Percentiles rank a stretch among this genome's conserved stretches.
phyloP scores from a whole-genome alignment of 1,140 invertebrate species.

The Dendroctonus ponderosae region DNA sequence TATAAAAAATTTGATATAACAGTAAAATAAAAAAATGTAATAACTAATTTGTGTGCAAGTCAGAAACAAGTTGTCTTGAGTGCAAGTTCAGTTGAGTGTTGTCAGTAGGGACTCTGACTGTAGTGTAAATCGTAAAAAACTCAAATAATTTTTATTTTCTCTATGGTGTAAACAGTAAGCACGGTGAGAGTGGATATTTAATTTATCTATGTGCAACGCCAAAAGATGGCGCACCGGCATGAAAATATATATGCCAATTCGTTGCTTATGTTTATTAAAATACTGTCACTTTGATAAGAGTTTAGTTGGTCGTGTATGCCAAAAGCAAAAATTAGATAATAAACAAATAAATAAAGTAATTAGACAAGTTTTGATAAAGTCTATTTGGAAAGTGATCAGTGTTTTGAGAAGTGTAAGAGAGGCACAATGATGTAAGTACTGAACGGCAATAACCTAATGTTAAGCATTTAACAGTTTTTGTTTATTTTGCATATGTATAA shows the following conservation, averaged over 20 bases:
- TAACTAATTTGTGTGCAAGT: no score
- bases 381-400: conserved; percentile 8
- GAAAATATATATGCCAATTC: background rate
- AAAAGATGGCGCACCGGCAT: no score
- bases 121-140: no score
- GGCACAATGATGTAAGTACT: conserved; percentile 5
- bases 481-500: conserved; percentile 19
- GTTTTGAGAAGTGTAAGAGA: background rate
- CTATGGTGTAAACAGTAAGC: no score
- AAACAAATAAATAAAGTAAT: conserved; percentile 18
- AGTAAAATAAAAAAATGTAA: no score
- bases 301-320: background rate
- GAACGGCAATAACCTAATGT: background rate
- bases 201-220: no score
- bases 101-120: no score
- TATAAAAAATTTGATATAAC: no score
- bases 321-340: conserved; percentile 15
- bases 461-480: conserved; percentile 4
- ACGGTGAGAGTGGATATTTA: no score
- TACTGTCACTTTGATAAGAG: conserved; percentile 3
- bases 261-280: background rate
- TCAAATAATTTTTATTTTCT: no score
- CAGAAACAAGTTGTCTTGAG: no score
- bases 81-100: no score
- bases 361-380: conserved; percentile 9